phyloP scores from a whole-genome alignment of 64 coral and sea anemone genomes.

The Actinia tenebrosa region DNA sequence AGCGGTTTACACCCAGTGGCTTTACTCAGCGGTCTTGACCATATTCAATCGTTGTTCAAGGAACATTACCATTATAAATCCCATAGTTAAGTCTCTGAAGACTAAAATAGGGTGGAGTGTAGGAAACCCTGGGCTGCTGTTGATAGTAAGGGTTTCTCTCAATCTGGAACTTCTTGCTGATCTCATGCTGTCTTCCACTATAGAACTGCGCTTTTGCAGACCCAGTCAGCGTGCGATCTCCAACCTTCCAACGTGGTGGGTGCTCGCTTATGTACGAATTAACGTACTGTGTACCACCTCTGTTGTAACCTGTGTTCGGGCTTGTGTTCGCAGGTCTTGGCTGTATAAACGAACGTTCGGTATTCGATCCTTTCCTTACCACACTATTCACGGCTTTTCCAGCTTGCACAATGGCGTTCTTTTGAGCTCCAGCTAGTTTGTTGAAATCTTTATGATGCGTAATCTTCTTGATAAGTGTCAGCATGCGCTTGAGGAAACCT shows the following conservation, averaged over 20 bases:
- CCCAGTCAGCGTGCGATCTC: background rate
- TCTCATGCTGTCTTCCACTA: background rate
- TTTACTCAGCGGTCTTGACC: too few relatives aligned
- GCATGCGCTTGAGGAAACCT: slow-evolving; percentile 79
- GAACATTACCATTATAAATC: slow-evolving; percentile 76
- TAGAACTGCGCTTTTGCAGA: background rate
- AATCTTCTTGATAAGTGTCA: slow-evolving; percentile 78
- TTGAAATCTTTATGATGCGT: slow-evolving; percentile 89
- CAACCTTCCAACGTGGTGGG: background rate
- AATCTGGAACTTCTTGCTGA: slow-evolving; percentile 85
- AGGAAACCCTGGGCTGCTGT: slow-evolving; percentile 2
- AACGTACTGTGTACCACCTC: background rate
- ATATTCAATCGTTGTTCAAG: background rate
- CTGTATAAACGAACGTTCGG: background rate
- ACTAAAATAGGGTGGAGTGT: slow-evolving; percentile 65
- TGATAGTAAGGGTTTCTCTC: slow-evolving; percentile 74
- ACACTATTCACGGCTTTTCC: slow-evolving; percentile 24
- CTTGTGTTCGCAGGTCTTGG: background rate
- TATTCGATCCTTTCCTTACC: background rate
- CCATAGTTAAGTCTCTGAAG: slow-evolving; percentile 68
- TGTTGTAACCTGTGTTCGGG: background rate
- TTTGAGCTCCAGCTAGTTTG: slow-evolving; percentile 49
- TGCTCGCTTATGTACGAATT: background rate
- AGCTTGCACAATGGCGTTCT: slow-evolving; percentile 61
- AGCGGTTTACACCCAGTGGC: too few relatives aligned